Percentiles rank a stretch among this genome's conserved stretches.
phyloP scores from a whole-genome alignment of 2,888 invertebrate genomes.

The Drepanosiphum platanoidis region DNA sequence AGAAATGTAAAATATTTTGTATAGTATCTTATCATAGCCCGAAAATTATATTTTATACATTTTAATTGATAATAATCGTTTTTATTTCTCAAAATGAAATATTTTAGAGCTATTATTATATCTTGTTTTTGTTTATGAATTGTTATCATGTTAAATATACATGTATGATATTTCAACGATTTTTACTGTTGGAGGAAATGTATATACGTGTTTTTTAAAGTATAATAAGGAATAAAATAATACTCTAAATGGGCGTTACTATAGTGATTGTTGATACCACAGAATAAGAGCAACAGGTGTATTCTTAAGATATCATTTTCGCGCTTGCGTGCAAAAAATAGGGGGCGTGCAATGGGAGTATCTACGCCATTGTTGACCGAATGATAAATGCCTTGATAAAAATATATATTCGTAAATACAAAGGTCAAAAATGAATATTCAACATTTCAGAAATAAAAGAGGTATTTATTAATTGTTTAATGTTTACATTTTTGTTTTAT shows the following conservation, averaged over 20 bases:
- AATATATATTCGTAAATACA: slow-evolving; percentile 14
- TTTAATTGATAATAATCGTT: too few species aligned
- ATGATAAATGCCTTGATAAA: slow-evolving; percentile 2
- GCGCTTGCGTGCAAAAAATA: slow-evolving; percentile 37
- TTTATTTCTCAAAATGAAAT: too few species aligned
- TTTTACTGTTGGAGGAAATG: background rate
- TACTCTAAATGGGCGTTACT: background rate
- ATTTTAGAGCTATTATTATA: too few species aligned
- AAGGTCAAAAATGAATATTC: background rate
- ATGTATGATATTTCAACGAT: too few species aligned
- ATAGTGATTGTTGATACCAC: background rate
- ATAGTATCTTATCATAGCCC: too few species aligned
- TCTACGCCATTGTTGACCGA: slow-evolving; percentile 44
- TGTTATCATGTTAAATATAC: too few species aligned
- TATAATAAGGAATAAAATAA: background rate
- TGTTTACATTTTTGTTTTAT: slow-evolving; percentile 65
- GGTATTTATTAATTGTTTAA: background rate
- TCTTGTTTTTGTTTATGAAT: too few species aligned
- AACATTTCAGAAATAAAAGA: slow-evolving; percentile 63
- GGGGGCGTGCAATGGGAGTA: slow-evolving; percentile 51
- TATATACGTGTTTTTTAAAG: background rate
- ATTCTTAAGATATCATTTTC: slow-evolving; percentile 20
- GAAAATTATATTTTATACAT: too few species aligned
- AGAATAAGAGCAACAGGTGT: background rate
- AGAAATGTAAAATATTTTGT: too few species aligned